Percentiles rank a stretch among this genome's conserved stretches.
phyloP scores from a whole-genome alignment of 2,113 vertebrate species.

The Herpetotheres cachinnans region DNA sequence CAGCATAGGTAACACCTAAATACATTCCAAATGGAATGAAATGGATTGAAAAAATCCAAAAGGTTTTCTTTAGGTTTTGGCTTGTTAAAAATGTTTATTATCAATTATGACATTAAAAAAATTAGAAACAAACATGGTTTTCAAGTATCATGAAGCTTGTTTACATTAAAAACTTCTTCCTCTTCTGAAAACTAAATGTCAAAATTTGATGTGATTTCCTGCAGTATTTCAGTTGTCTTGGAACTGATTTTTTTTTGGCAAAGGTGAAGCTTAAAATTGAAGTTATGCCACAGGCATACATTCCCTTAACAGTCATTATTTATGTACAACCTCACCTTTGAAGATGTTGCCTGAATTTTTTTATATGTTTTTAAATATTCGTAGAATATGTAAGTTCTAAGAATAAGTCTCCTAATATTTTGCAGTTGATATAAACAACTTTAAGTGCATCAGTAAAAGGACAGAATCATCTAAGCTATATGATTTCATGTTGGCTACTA shows the following conservation, averaged over 20 bases:
- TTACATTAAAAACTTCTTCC: neutral
- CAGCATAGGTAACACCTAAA: neutral
- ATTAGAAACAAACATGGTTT: neutral
- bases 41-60: neutral
- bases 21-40: neutral
- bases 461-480: neutral
- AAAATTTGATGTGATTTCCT: neutral
- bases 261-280: neutral
- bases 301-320: neutral
- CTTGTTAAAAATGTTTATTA: neutral
- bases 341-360: neutral
- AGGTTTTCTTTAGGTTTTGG: neutral
- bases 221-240: neutral
- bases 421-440: neutral
- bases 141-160: neutral
- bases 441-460: neutral
- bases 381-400: neutral
- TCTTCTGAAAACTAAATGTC: neutral
- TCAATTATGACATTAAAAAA: neutral
- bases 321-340: neutral
- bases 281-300: accelerated
- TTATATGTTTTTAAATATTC: neutral
- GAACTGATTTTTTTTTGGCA: neutral
- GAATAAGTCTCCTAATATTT: neutral
- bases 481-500: neutral